Evolutionary conservation across 2,888 invertebrate genomes (phyloP).

Genomic region (Microplitis deprimator): DNA sequence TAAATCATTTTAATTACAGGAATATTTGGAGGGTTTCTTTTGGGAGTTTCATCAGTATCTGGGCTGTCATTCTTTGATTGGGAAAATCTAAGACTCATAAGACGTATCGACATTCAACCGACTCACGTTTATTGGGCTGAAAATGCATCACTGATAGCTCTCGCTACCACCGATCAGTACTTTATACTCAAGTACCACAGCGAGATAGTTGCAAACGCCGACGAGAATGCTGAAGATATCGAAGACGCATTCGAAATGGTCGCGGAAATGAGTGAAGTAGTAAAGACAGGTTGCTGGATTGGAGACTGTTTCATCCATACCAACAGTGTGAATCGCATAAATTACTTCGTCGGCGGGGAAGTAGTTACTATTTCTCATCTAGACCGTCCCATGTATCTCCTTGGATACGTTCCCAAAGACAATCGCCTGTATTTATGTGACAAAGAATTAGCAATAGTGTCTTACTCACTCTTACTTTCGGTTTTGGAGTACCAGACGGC

Average conservation of each 20-base stretch:
- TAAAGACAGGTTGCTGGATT: constrained; percentile 95
- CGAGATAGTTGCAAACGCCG: constrained; percentile 83
- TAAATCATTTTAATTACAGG: constrained; percentile 71
- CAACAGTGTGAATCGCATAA: constrained; percentile 95
- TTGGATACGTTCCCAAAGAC: constrained; percentile 96
- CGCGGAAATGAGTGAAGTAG: constrained; percentile 90
- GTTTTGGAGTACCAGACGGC: constrained; percentile 99
- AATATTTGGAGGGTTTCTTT: constrained; percentile 91
- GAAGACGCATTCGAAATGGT: constrained; percentile 96
- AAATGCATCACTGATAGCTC: constrained; percentile 91
- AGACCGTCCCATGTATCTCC: constrained; percentile 96
- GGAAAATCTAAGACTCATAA: constrained; percentile 92
- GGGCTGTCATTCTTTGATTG: constrained; percentile 96
- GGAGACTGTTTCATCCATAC: constrained; percentile 99
- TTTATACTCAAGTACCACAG: constrained; percentile 92
- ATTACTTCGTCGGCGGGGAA: constrained; percentile 99
- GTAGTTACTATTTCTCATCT: constrained; percentile 98
- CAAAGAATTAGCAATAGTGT: constrained; percentile 96
- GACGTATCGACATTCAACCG: constrained; percentile 97
- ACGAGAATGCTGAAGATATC: constrained; percentile 85
- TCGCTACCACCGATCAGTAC: constrained; percentile 96
- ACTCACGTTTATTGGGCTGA: constrained; percentile 97
- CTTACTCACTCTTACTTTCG: constrained; percentile 93
- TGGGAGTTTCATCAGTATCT: constrained; percentile 93
- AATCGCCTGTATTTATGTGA: constrained; percentile 97